Evolutionary conservation across 2,888 invertebrate species (phyloP), one percentile per base, ranked within the genome.

Genomic region (Cryptus viduatorius): DNA sequence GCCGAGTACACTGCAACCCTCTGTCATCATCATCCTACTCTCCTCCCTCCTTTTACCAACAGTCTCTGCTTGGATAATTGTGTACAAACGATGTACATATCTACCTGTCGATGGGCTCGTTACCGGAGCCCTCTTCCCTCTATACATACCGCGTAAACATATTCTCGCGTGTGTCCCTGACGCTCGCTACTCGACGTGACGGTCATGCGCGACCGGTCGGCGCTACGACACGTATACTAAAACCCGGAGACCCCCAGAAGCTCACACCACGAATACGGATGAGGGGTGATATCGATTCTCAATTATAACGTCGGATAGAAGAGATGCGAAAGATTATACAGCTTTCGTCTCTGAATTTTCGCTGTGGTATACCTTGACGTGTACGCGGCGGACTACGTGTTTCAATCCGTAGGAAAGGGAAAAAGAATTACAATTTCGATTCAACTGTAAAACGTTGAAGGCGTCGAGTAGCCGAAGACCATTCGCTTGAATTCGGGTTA

Each of bases 261-360:
- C 77, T 50, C 68, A 73, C 75, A 77, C 75, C 77, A 73, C 29
- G 68, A 80, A 84, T 73, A 78, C 77, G 77, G 77, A 84, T 81
- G 72, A 80, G 83, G 67, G 37, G 37, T 8, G 80, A 78, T 81
- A 84, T 84, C 77, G 84, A 84, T 84, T 84, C 72, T 77, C 80
- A 84, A 84, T 81, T 84, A 81, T 64, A 80, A 68, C 71, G 46
- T 59, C 56, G 37, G 77, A 73, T 64, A 68, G 71, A 81, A 19
- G 72, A 80, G 77, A 81, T 68, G 42, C 50, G 42, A 50, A 77
- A 81, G 72, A 81, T 77, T 81, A 48, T 79, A 68, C 50, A 29
- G 61, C 29, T 61, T 61, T 61, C 50, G 61, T 53, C 50, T 24
- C 31, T 1, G 10, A 19, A 37, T 37, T 37, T 37, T 42, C 42